Conservation (phyloP, 2,113 vertebrate species). For the Ptyas mucosa region DNA sequence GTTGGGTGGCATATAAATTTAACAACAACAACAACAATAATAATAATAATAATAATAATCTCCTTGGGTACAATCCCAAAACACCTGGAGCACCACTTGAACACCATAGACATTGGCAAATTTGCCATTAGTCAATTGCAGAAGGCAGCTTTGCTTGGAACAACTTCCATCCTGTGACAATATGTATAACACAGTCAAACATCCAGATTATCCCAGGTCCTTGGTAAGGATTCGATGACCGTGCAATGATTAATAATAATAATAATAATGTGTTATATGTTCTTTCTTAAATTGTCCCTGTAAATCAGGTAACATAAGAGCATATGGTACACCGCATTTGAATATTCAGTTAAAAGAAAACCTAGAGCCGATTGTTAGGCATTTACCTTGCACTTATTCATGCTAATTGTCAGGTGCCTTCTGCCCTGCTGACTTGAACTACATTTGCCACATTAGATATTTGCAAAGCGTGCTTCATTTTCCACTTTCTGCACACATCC, state of each 20-base stretch:
- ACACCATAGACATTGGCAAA: too few relatives aligned
- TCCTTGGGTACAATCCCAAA: too few relatives aligned
- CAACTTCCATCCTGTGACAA: too few relatives aligned
- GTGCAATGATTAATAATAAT: too few relatives aligned
- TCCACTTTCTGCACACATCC: slow-evolving; percentile 25
- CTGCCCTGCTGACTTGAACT: slow-evolving; percentile 44
- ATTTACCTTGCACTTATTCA: slow-evolving; percentile 22
- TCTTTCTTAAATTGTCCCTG: neutral
- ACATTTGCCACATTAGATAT: slow-evolving; percentile 1
- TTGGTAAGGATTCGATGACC: too few relatives aligned
- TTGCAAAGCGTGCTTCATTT: slow-evolving; percentile 8
- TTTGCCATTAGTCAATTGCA: too few relatives aligned
- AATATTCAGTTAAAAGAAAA: slow-evolving; percentile 12
- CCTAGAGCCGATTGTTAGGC: neutral
- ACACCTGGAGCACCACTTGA: too few relatives aligned
- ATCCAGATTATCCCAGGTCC: too few relatives aligned
- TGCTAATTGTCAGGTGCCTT: slow-evolving; percentile 36
- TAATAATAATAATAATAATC: too few relatives aligned
- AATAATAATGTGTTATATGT: neutral
- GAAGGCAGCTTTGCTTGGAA: too few relatives aligned
- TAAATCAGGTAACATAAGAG: neutral
- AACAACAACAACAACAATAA: too few relatives aligned
- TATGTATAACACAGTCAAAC: too few relatives aligned
- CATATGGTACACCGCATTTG: neutral
- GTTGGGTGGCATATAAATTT: neutral